These are phyloP conservation scores for Lacanobia wlatinum DNA, from an alignment of 2,888 invertebrate species.

Conservation along the genomic window DNA sequence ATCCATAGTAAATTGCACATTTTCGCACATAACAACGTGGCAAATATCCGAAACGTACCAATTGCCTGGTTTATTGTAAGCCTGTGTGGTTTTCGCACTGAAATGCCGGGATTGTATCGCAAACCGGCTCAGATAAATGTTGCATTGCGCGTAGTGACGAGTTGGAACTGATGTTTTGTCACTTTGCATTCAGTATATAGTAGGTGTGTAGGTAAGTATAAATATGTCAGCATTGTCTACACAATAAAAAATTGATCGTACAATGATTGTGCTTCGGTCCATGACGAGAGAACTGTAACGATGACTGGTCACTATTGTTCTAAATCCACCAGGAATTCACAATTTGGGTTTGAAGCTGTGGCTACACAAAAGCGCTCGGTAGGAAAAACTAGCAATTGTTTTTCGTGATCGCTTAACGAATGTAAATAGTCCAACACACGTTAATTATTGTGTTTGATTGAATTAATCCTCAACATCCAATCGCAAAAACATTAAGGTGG, in stretches of 20 bases:
- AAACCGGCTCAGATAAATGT: slow-evolving; percentile 27
- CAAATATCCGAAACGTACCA: not conserved
- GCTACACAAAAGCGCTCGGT: slow-evolving; percentile 20
- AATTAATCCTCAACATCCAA: not conserved
- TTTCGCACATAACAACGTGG: not conserved
- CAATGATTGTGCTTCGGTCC: slow-evolving; percentile 86
- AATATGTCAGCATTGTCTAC: slow-evolving; percentile 70
- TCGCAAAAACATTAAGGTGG: too few relatives aligned
- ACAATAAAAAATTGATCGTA: slow-evolving; percentile 81
- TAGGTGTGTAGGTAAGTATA: slow-evolving; percentile 25
- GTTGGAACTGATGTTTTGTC: slow-evolving; percentile 75
- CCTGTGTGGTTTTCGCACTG: slow-evolving; percentile 14
- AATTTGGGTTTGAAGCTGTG: slow-evolving; percentile 52
- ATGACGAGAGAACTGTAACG: slow-evolving; percentile 84
- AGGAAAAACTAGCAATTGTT: not conserved
- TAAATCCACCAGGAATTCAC: slow-evolving; percentile 76
- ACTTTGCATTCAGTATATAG: slow-evolving; percentile 48
- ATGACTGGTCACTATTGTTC: slow-evolving; percentile 82
- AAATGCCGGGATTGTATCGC: not conserved
- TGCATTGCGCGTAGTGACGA: slow-evolving; percentile 43
- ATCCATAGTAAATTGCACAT: slow-evolving; percentile 45
- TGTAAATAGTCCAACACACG: not conserved
- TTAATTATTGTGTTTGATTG: not conserved
- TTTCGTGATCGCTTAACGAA: too few relatives aligned
- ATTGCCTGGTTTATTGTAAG: not conserved